Evolutionary conservation across 2,113 vertebrate genomes (phyloP).

Genomic region (Orthonyx spaldingii): DNA sequence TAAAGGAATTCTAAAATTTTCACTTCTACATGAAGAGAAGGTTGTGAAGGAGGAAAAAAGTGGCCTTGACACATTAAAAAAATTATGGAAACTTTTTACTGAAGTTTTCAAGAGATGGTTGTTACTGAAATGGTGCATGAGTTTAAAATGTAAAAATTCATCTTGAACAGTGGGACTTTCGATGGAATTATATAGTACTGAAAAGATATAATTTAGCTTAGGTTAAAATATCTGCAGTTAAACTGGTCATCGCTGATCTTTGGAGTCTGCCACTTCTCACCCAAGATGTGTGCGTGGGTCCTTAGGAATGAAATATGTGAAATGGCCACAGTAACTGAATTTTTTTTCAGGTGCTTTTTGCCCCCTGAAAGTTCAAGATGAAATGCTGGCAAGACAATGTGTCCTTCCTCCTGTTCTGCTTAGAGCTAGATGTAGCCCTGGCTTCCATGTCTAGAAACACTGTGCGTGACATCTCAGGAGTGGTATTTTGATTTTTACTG

Average conservation of each 20-base stretch:
- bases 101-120: not conserved
- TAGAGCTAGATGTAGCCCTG: not conserved
- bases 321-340: not conserved
- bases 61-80: not conserved
- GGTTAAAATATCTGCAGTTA: not conserved
- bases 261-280: not conserved
- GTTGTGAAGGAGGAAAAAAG: not conserved
- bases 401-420: not conserved
- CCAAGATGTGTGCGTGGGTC: rapidly evolving
- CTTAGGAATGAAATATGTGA: not conserved
- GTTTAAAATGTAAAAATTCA: not conserved
- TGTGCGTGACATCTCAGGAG: not conserved
- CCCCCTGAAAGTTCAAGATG: not conserved
- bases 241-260: not conserved
- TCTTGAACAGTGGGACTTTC: not conserved
- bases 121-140: not conserved
- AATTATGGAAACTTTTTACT: not conserved
- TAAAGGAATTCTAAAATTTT: conserved; percentile 9
- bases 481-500: not conserved
- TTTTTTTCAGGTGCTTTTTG: not conserved
- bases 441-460: not conserved
- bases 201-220: not conserved
- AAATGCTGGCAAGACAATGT: not conserved
- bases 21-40: not conserved
- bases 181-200: not conserved